Evolutionary conservation across 1,140 invertebrate genomes (phyloP), one percentile per base, ranked within the genome.

Genomic region (Linepithema humile): DNA sequence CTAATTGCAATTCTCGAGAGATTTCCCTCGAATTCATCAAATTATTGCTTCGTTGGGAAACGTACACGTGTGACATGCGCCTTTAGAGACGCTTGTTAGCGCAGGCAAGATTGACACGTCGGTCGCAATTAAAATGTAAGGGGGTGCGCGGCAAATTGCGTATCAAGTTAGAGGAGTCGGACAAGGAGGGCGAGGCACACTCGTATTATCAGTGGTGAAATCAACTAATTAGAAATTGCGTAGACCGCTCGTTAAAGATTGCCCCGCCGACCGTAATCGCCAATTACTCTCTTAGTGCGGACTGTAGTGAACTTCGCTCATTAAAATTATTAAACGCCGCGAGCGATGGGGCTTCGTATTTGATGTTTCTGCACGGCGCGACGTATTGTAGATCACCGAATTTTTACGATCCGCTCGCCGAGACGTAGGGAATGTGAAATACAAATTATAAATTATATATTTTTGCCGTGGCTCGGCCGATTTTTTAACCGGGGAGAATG

Each of bases 201-300:
- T 82, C 70, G 72, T 85, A 77, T 88, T 88, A 87, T 85, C 84
- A 88, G 85, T 88, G 87, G 75, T 75, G 85, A 88, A 88, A 88
- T 88, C 87, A 88, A 88, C 87, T 88, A 88, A 88, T 88, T 88
- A 88, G 87, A 88, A 88, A 88, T 88, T 82, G 87, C 87, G 70
- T 73, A 85, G 86, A 88, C 85, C 87, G 85, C 87, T 88, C 87
- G 86, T 88, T 88, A 88, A 88, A 85, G 87, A 88, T 88, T 70
- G 86, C 73, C 69, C 86, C 75, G 75, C 53, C 75, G 87, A 78
- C 85, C 73, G 86, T 88, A 88, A 88, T 88, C 86, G 74, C 87
- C 87, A 88, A 87, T 88, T 88, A 88, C 86, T 88, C 87, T 82
- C 86, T 88, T 85, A 87, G 84, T 77, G 82, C 75, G 86, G 86